Evolutionary conservation across 2,113 vertebrate species (phyloP), one percentile per base, ranked within the genome.

Genomic region (Uropsilus gracilis): DNA sequence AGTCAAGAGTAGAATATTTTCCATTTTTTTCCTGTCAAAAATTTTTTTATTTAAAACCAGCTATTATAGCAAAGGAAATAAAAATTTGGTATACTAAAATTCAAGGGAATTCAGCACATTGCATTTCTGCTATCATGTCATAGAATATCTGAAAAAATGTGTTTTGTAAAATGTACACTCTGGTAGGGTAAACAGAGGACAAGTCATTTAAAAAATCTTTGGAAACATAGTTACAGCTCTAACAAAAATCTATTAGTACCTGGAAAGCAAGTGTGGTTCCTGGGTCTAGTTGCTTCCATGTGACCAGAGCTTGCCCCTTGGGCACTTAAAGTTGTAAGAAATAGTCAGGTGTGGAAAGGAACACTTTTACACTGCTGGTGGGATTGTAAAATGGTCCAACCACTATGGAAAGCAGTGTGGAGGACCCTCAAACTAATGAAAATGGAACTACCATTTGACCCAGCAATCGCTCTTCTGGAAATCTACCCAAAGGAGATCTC

Each of bases 1-100:
- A 48, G 69, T 44, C 63, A 91, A 64, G 10, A 83, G 30, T 69
- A n/a, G 42, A 89, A 66, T 92, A 72, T 85, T 96, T 94, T 91
- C 75, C 84, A 84, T 71, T 61, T 93, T 93, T 20, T 93, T 24
- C 34, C 68, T 84, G 48, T 61, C 50, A 89, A 85, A 94, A 88
- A 63, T 18, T 5, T 26, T 14, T 16, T 73, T 87, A 5, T 85
- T 63, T 66, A n/a, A 94, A 94, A 46, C 6, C 71, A 87, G 75
- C 80, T 30, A 84, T 75, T 55, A 59, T 5, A 80, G 22, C 28
- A 80, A 83, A 83, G 32, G 22, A 83, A 92, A 63, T 42, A 8
- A 59, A 83, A 83, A 66, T n/a, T 48, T 34, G 12, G 32, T 26
- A 44, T 83, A 73, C 59, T 64, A 13, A n/a, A 42, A 24, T 80